Percentiles rank a stretch among this genome's conserved stretches.
Evolutionary conservation across 2,797 vertebrate species (phyloP).

Genomic region (Crypturellus tataupa): DNA sequence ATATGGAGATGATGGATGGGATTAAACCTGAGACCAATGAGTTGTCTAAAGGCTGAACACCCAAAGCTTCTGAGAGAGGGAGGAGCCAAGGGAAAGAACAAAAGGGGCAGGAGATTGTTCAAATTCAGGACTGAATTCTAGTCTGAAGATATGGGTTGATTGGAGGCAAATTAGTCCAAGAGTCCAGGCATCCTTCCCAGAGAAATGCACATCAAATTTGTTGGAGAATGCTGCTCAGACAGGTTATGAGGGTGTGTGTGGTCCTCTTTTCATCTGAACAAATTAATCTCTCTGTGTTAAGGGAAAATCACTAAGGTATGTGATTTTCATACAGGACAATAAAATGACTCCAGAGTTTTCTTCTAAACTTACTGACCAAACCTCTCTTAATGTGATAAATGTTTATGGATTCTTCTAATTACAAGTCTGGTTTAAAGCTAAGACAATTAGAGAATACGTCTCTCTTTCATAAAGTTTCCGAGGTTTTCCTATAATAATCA

Average conservation of each 20-base stretch:
- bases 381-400: conserved; percentile 80
- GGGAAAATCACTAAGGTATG: conserved; percentile 59
- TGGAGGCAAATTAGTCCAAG: background rate
- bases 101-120: background rate
- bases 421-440: conserved; percentile 80
- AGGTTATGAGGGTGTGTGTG: conserved; percentile 17
- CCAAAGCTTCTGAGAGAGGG: background rate
- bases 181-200: background rate
- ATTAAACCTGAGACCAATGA: background rate
- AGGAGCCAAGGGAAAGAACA: background rate
- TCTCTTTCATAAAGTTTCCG: conserved; percentile 79
- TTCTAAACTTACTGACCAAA: conserved; percentile 72
- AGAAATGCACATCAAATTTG: background rate
- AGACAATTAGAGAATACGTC: conserved; percentile 75
- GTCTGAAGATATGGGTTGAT: background rate
- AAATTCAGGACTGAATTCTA: conserved; percentile 3
- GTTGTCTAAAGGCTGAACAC: background rate
- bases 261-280: conserved; percentile 51
- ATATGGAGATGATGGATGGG: background rate
- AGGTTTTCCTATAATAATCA: conserved; percentile 83
- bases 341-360: conserved; percentile 67
- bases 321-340: conserved; percentile 72
- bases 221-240: background rate
- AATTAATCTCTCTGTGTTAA: conserved; percentile 68
- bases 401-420: conserved; percentile 84